A percentile compares a stretch with the other conserved stretches of the same genome.
phyloP scores from a whole-genome alignment of 1,140 invertebrate species.

The Panagrolaimus sp. region DNA sequence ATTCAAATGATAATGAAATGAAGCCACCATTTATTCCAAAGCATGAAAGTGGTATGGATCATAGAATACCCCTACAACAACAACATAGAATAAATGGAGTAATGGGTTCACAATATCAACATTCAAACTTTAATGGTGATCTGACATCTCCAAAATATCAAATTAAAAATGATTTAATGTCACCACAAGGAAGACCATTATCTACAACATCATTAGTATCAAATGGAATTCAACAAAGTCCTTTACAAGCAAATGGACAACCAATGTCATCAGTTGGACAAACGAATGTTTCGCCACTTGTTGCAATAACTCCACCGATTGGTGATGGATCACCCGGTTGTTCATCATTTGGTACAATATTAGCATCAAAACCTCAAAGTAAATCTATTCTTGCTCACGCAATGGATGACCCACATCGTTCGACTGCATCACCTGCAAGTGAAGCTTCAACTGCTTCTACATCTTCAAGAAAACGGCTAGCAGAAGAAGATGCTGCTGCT shows the following conservation, averaged over 20 bases:
- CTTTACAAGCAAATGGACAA: constrained; percentile 8
- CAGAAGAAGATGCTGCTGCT: background rate
- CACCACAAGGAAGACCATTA: background rate
- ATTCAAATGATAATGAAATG: too few species aligned
- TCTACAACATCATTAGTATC: background rate
- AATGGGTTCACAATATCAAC: too few species aligned
- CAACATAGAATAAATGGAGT: too few species aligned
- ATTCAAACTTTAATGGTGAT: too few species aligned
- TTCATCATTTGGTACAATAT: background rate
- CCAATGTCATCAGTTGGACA: background rate
- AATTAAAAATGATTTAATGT: constrained; percentile 6
- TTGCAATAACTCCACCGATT: background rate
- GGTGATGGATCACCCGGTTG: background rate
- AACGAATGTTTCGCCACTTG: background rate
- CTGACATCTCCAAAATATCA: background rate
- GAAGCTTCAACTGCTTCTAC: background rate
- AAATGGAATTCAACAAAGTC: background rate
- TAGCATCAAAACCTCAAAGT: background rate
- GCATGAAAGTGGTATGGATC: too few species aligned
- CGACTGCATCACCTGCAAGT: background rate
- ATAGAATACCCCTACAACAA: too few species aligned
- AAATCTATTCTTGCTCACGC: background rate
- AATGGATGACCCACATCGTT: background rate
- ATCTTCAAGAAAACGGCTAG: background rate
- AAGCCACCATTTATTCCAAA: too few species aligned